Evolutionary conservation across 2,797 vertebrate species (phyloP).

Genomic region (Falco novaeseelandiae): DNA sequence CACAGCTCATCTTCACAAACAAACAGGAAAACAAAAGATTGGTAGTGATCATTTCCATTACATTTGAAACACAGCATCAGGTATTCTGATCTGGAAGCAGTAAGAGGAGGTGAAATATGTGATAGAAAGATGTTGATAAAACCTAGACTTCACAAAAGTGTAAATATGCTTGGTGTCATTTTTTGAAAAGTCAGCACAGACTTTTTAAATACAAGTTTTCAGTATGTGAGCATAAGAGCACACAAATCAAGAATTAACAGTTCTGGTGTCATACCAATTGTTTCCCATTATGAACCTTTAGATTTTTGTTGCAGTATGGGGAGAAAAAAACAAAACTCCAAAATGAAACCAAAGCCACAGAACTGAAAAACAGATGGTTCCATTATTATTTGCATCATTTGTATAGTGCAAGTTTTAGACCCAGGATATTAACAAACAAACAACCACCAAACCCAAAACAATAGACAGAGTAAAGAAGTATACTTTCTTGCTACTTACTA

Average conservation of each 20-base stretch:
- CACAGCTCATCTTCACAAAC: not conserved
- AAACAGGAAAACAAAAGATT: not conserved
- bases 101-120: not conserved
- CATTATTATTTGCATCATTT: not conserved
- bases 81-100: not conserved
- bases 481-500: not conserved
- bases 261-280: not conserved
- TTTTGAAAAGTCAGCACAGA: not conserved
- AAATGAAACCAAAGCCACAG: not conserved
- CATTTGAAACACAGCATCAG: not conserved
- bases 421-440: not conserved
- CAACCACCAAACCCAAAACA: not conserved
- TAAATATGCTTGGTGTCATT: not conserved
- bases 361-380: rapidly evolving
- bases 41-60: not conserved
- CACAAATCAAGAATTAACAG: not conserved
- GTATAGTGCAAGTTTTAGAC: not conserved
- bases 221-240: not conserved
- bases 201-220: not conserved
- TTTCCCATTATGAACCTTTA: not conserved
- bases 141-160: not conserved
- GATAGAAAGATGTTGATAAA: not conserved
- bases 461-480: not conserved
- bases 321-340: rapidly evolving
- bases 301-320: not conserved